Percentiles rank a stretch among this genome's conserved stretches.
These are phyloP conservation scores for Odocoileus virginianus DNA, from an alignment of 2,113 vertebrate genomes.

Conservation along the genomic window DNA sequence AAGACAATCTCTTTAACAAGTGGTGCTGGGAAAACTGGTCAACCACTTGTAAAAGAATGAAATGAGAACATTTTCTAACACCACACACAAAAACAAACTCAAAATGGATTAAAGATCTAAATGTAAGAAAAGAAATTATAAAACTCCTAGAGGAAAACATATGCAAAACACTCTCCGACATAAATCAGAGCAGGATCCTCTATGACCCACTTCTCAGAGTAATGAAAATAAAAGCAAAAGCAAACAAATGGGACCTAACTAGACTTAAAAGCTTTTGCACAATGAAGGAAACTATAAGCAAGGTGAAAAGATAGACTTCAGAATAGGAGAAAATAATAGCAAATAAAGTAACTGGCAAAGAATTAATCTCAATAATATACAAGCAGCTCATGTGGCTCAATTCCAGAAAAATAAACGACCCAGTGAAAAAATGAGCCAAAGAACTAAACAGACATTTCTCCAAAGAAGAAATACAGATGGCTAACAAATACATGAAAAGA, in stretches of 20 bases:
- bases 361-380: not conserved
- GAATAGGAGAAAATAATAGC: not conserved
- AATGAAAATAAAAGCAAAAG: not conserved
- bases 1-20: not conserved
- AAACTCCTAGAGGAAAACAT: too few relatives aligned
- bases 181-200: too few relatives aligned
- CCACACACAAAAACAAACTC: not conserved
- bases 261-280: not conserved
- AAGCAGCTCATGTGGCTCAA: not conserved
- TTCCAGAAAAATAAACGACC: rapidly evolving
- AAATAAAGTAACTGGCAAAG: not conserved
- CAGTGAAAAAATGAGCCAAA: not conserved
- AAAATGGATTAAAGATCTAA: not conserved
- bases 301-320: not conserved
- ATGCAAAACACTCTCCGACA: too few relatives aligned
- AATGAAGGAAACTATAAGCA: not conserved
- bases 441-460: not conserved
- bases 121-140: too few relatives aligned
- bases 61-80: not conserved
- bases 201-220: not conserved
- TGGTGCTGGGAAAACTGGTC: not conserved
- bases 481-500: not conserved
- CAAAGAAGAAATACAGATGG: not conserved
- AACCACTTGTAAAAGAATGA: too few relatives aligned
- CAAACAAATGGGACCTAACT: not conserved